Conservation (phyloP, 2,113 vertebrate genomes). For the Python bivittatus region DNA sequence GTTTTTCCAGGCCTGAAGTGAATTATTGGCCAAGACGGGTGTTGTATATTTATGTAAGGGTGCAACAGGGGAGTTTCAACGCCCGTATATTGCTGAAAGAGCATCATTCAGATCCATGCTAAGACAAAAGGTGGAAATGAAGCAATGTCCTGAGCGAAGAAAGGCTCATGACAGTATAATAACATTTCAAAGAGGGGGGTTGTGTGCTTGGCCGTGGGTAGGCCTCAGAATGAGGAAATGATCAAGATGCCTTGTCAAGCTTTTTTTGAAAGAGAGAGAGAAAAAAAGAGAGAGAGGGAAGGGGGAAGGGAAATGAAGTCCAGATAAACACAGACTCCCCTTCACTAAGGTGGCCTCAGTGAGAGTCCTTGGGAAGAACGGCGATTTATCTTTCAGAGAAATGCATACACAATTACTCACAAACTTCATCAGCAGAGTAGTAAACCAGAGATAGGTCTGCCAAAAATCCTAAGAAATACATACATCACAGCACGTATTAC, state of each 20-base stretch:
- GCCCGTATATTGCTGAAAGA: conserved; percentile 98
- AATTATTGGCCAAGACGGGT: conserved; percentile 88
- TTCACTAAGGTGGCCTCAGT: conserved; percentile 60
- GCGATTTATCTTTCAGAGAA: conserved; percentile 73
- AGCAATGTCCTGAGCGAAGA: conserved; percentile 94
- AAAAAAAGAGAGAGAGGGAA: too few relatives aligned
- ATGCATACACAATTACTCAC: conserved; percentile 63
- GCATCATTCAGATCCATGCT: conserved; percentile 92
- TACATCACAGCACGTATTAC: conserved; percentile 26
- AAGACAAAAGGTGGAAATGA: conserved; percentile 99
- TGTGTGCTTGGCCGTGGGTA: conserved; percentile 52
- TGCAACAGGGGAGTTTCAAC: conserved; percentile 87
- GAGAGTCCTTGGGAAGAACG: conserved; percentile 75
- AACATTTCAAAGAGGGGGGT: conserved; percentile 83
- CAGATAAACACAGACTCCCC: conserved; percentile 46
- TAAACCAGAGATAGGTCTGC: conserved; percentile 59
- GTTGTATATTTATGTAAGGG: conserved; percentile 98
- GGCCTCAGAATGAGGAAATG: conserved; percentile 88
- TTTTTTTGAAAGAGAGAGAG: conserved; percentile 73
- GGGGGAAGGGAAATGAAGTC: conserved; percentile 16
- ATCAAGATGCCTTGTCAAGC: conserved; percentile 81
- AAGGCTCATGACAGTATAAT: conserved; percentile 98
- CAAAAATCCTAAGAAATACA: conserved; percentile 55
- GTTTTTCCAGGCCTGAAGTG: conserved; percentile 92
- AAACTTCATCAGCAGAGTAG: conserved; percentile 66